Evolutionary conservation across 1,140 invertebrate species (phyloP), one percentile per base, ranked within the genome.

Genomic region (Zaprionus ornatus): DNA sequence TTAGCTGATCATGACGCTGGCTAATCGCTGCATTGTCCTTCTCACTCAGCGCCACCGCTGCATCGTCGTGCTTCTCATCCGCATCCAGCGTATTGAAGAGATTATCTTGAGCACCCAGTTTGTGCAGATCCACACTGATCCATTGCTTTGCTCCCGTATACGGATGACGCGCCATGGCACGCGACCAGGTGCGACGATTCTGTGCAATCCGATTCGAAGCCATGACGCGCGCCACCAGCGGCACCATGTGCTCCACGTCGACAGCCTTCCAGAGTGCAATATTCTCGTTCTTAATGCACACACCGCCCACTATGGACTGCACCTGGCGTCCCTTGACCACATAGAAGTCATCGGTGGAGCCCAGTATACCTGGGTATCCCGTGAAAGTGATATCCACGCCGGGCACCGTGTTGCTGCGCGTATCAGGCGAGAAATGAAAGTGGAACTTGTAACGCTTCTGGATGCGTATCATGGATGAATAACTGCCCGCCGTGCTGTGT

Each of bases 261-360:
- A 94, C 93, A 42, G 93, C 84, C 61, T 93, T 92, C 94, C 94
- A 94, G 1, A 95, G 79, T 48, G 94, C 91, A 10, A 84, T 77
- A 79, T 95, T 94, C 64, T 94, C 94, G 76, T 94, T 94, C 62
- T 93, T 93, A 13, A 95, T 93, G 5, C 94, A 80, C 17, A 95
- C 95, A 4, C 95, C 95, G 2, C 94, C 94, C 0, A 96, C 91
- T 10, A 95, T 92, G 37, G 95, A 86, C 62, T 94, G 93, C 37
- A 93, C 93, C 9, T 95, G 92, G 35, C 93, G 68, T 1, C 94
- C 94, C 42, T 93, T 92, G 5, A 95, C 83, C 7, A 94, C 91
- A 87, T 98, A 98, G 92, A 96, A 98, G 82, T 99, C 98, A 92
- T 99, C 98, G 54, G 96, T 95, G 29, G 98, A 98, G 37, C 95